These are phyloP conservation scores for Protonemura montana DNA, from an alignment of 2,888 invertebrate genomes.

Conservation along the genomic window DNA sequence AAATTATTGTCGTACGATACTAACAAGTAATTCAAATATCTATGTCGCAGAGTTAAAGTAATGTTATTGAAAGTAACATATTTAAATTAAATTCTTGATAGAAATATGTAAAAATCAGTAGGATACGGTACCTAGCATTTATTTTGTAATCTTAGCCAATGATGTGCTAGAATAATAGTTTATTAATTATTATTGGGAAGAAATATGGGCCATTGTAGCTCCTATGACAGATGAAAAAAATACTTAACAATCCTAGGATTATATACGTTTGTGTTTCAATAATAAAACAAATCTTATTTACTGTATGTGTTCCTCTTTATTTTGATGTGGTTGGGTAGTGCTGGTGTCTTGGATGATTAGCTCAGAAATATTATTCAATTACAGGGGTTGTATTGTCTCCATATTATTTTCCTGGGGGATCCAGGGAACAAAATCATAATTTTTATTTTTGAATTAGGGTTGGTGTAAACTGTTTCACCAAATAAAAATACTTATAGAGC, in stretches of 20 bases:
- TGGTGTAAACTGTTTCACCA: no score
- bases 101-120: neutral
- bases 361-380: no score
- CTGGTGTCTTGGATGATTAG: no score
- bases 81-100: neutral
- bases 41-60: neutral
- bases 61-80: neutral
- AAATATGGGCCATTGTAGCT: neutral
- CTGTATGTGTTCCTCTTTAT: no score
- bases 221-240: neutral
- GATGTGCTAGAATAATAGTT: neutral
- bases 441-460: no score
- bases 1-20: neutral
- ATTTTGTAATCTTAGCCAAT: neutral
- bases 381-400: no score
- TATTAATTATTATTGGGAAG: slow-evolving; percentile 2
- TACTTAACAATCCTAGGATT: neutral
- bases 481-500: no score
- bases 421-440: no score
- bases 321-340: no score
- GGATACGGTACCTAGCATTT: neutral
- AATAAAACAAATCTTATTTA: neutral
- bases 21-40: neutral
- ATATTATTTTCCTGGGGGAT: no score
- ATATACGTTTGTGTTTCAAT: neutral